Base-by-base conservation (phyloP, 2,888 invertebrate species). In the Odontothrips loti region DNA sequence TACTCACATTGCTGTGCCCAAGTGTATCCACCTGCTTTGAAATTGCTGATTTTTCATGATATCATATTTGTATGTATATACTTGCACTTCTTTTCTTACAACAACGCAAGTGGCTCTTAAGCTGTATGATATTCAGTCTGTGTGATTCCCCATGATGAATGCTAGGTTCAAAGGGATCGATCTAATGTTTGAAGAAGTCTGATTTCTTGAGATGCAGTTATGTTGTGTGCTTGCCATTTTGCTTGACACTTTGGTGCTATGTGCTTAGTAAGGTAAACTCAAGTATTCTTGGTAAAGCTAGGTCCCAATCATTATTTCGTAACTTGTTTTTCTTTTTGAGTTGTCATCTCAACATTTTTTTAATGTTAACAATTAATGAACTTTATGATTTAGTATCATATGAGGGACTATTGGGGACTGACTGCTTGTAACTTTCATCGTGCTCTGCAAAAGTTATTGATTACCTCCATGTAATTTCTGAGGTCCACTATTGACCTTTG, bases 241-340 rank as follows among this genome's bases (percentile, higher is more conserved):
- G 68, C 68, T 75, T 27, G 68, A 75, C 68, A 75, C 68, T 58
- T 58, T 75, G 68, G 68, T 75, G 68, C 68, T 75, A 75, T 75
- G 27, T 27, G 23, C 68, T 27, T 27, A 75, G 27, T 27, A 27
- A 27, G 58, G 12, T 75, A 75, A 75, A 75, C 68, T 75, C 68
- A 75, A 75, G 68, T 75, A 75, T 75, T 27, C 23, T 75, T 27
- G 27, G 23, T 27, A 12, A 75, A 10, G 23, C 27, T 75, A 11
- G 12, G 27, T 58, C 20, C 17, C 58, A 58, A 58, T 58, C 15
- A 17, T 58, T 58, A 20, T 58, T 58, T 20, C 15, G 17, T 20
- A 58, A 20, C 15, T 58, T 58, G 23, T 68, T 68, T 23, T 75
- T 3, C 12, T 27, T 75, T 75, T 27, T 27, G 12, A 75, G 12